Base-by-base conservation (phyloP, 1,140 invertebrate genomes). In the Scaptomyza pallida region DNA sequence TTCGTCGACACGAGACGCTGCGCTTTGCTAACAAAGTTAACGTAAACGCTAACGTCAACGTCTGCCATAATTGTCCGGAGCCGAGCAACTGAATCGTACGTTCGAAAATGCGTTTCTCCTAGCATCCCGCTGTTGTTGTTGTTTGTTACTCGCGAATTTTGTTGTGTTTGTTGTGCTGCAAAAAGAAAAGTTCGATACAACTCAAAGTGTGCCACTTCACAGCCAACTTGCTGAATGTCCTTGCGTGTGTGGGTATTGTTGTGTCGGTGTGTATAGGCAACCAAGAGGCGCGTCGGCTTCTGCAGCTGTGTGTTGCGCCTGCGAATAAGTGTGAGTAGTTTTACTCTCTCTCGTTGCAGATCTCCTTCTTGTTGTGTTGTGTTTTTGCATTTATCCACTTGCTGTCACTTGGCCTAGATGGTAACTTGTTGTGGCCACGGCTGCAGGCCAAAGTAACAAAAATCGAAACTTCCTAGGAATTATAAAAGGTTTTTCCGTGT, bases 1-100 rank as follows among this genome's bases (percentile, higher is more conserved):
- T 86, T 88, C 82, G 82, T 88, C 82, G 82, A 86, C 82, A 86
- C 82, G 82, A 82, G 82, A 75, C 82, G 78, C 72, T 82, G 82
- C 61, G 72, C 81, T 86, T 43, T 61, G 71, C 67, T 72, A 51
- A 30, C 26, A 30, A 30, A 30, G 26, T 30, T 52, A 64, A 75
- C 65, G 43, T 65, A 52, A 64, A 75, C 65, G 43, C 63, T 44
- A 75, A 65, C 62, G 57, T 72, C 61, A 47, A 54, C 54, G 71
- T 78, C 76, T 74, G 41, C 67, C 33, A 40, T 40, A 64, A 65
- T 43, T 59, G 64, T 48, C 35, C 52, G 45, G 59, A 52, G 56
- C 65, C 59, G 51, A 71, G 68, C 59, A 35, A 57, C 44, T 61
- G 40, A 48, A 55, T 70, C 54, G 35, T 21, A 33, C 45, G 26